A percentile compares a stretch with the other conserved stretches of the same genome.
phyloP scores from a whole-genome alignment of 2,797 vertebrate genomes.

The Pteropus rufus region DNA sequence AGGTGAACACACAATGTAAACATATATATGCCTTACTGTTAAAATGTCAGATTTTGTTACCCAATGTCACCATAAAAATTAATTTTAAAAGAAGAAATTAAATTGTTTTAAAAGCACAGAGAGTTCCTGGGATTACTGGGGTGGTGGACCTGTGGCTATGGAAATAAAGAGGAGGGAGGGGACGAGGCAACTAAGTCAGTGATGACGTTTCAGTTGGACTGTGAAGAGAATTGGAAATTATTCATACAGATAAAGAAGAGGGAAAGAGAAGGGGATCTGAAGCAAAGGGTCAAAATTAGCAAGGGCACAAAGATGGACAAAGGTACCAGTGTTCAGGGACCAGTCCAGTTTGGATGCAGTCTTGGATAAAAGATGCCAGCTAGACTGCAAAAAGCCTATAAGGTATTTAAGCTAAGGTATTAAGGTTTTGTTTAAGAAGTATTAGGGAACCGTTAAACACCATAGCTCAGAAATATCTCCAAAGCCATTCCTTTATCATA shows the following conservation, averaged over 20 bases:
- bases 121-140: not conserved
- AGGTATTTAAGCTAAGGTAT: not conserved
- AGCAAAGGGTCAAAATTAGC: not conserved
- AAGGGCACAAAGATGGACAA: not conserved
- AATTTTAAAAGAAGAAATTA: no score
- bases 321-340: not conserved
- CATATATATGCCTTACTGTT: no score
- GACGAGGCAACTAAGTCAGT: not conserved
- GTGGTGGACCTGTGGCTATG: not conserved
- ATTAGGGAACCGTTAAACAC: not conserved
- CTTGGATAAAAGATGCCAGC: not conserved
- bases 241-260: not conserved
- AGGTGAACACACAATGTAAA: no score
- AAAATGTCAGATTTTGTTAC: no score
- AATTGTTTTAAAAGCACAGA: not conserved
- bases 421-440: not conserved
- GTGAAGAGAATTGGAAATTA: not conserved
- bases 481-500: not conserved
- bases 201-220: not conserved
- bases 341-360: not conserved
- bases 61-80: no score
- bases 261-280: not conserved
- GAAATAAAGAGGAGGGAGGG: not conserved
- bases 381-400: not conserved
- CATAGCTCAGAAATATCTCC: not conserved